Evolutionary conservation across 2,797 vertebrate genomes (phyloP), one percentile per base, ranked within the genome.

Genomic region (Enteromius argenteus): DNA sequence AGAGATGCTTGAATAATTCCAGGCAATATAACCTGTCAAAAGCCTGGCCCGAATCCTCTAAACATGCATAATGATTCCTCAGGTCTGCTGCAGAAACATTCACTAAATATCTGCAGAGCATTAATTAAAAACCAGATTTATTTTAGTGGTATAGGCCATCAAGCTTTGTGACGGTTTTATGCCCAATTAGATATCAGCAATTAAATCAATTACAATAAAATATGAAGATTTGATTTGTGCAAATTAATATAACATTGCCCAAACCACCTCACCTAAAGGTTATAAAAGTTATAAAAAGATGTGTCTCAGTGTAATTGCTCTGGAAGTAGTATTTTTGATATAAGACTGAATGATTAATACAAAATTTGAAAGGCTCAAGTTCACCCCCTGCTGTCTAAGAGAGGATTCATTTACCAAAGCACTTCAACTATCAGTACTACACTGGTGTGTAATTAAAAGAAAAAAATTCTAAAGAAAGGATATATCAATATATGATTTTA

Each of bases 1-100:
- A 64, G 75, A 64, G 75, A 78, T 32, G 58, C 23, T 64, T 32
- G 75, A 19, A 67, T 49, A 67, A 79, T 3, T 53, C 44, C 62
- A 37, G 46, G 46, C 44, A 53, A 39, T 23, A 37, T 39, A 56
- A 37, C 21, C 76, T 60, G 23, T 64, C 39, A 68, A 35, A 80
- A 9, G 4, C n/a, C 21, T 19, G 64, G 19, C 78, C 7, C 9
- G 23, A 23, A 23, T 67, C 62, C 7, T 37, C 64, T 53, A 79
- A 79, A 68, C 27, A 32, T 19, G 30, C 37, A 46, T 51, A 66
- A 35, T 51, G 17, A 76, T 10, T 60, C 53, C 49, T 39, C 13
- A 5, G 53, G 6, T 3, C 66, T n/a, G 8, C 13, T 58, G 21
- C 6, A 58, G 53, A 76, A 60, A 60, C 53, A 42, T 60, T 39